A percentile compares a stretch with the other conserved stretches of the same genome.
Evolutionary conservation across 1,140 invertebrate species (phyloP).

Genomic region (Megathymus violae): DNA sequence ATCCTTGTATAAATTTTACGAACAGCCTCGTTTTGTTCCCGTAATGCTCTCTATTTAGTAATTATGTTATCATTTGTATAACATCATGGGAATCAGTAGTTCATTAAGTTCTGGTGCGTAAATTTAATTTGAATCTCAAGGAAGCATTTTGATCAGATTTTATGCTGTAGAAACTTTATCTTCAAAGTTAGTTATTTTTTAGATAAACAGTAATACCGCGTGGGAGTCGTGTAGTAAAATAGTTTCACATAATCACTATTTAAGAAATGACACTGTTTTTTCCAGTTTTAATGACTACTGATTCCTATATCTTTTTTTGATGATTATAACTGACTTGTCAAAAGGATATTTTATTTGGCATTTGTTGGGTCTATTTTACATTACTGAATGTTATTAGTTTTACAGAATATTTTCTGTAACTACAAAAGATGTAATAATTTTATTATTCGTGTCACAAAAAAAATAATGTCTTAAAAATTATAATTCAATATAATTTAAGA

Average conservation of each 20-base stretch:
- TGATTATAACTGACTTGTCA: not conserved
- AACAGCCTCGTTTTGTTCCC: not conserved
- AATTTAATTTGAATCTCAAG: not conserved
- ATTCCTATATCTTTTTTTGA: not conserved
- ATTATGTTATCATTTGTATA: conserved; percentile 41
- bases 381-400: too few species aligned
- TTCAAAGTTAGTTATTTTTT: too few species aligned
- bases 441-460: too few species aligned
- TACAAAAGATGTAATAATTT: too few species aligned
- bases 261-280: too few species aligned
- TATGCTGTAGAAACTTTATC: not conserved
- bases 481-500: too few species aligned
- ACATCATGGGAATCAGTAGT: conserved; percentile 19
- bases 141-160: not conserved
- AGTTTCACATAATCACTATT: too few species aligned
- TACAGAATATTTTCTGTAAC: too few species aligned
- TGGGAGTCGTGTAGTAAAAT: too few species aligned
- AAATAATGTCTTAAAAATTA: too few species aligned
- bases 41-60: conserved; percentile 61
- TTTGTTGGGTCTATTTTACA: not conserved
- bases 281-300: too few species aligned
- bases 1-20: conserved; percentile 5
- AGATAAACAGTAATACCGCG: too few species aligned
- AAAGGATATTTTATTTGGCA: conserved; percentile 15
- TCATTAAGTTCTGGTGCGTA: not conserved